Base-by-base conservation (phyloP, 1,140 invertebrate species). In the Formica selysi region DNA sequence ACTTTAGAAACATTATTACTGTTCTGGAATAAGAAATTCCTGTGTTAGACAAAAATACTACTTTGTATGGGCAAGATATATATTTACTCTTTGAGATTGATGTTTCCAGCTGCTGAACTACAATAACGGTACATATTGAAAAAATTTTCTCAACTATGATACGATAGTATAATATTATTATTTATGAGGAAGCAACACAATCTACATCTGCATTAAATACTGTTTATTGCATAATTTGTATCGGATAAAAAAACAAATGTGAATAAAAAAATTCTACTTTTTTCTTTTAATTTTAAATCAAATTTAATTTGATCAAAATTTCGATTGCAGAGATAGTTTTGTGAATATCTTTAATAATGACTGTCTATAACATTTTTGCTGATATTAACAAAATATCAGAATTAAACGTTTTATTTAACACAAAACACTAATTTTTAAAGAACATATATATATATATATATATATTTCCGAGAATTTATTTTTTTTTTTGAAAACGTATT, bases 21-120 rank as follows among this genome's bases (percentile, higher is more conserved):
- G 10, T 8, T n/a, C 6, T 32, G 38, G 26, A 78, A 36, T 65
- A 48, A 36, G 11, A 78, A 78, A 78, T 78, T 78, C 61, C 41
- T 78, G 13, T 65, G 29, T 65, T 29, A 22, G 32, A 32, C 6
- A 3, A 26, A 13, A 44, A 26, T 32, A 64, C 5, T 64, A 64
- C 26, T 64, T 64, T 76, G 38, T 44, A 64, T 41, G 26, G 38
- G 54, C 22, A 32, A 3, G 10, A 26, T 6, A 16, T 26, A 19
- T 26, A 26, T 64, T 76, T 16, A 57, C n/a, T 76, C 54, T 62
- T 64, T 64, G 74, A 44, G 11, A 76, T 76, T 38, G 59, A 76
- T 76, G 59, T 76, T 76, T 13, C 11, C 8, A 76, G 44, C 74
- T 76, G 44, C 44, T 64, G 74, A 76, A 64, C 57, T 76, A 76